Base-by-base conservation (phyloP, 2,888 invertebrate genomes). In the Cephus runcator region DNA sequence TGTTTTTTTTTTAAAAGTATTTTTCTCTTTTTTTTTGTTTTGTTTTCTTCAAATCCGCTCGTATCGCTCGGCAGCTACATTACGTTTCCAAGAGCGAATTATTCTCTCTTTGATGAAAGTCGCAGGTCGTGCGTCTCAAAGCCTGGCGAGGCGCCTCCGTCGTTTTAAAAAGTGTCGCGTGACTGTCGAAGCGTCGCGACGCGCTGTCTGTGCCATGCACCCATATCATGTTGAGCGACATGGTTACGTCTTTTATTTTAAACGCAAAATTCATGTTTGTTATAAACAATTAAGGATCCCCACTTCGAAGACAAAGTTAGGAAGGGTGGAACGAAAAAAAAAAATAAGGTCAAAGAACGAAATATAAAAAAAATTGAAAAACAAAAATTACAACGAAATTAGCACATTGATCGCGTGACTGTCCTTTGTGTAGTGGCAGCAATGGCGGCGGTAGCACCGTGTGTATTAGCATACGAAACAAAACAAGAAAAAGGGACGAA, bases 1-100 rank as follows among this genome's bases (percentile, higher is more conserved):
- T 73, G 1, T 34, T 71, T 35, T 34, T 77, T 69, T 75, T 34
- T 78, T 34, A 36, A 15, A 75, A 75, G 11, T 69, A 68, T 31
- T 15, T n/a, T 31, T n/a, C 73, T 33, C 23, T 31, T 75, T 36
- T 69, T 34, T 31, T 31, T 75, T 36, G 56, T 34, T 31, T 36
- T 31, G 31, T 34, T 15, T n/a, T 31, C 33, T 75, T 73, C 3
- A 34, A 73, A 0, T 69, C 2, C 0, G 40, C 15, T 6, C 6
- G 40, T 40, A 4, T 15, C 15, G 23, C 23, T 6, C 15, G 9
- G 23, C 6, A 23, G 0, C 40, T 56, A 56, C 40, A 56, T 56
- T 56, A 56, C 40, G 40, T 56, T 56, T 56, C 4, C 15, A 23
- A 56, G 23, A 0, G 6, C 4, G 6, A 56, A 56, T 23, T 23